Conservation (phyloP, 2,797 vertebrate genomes). For the Manis pentadactyla region DNA sequence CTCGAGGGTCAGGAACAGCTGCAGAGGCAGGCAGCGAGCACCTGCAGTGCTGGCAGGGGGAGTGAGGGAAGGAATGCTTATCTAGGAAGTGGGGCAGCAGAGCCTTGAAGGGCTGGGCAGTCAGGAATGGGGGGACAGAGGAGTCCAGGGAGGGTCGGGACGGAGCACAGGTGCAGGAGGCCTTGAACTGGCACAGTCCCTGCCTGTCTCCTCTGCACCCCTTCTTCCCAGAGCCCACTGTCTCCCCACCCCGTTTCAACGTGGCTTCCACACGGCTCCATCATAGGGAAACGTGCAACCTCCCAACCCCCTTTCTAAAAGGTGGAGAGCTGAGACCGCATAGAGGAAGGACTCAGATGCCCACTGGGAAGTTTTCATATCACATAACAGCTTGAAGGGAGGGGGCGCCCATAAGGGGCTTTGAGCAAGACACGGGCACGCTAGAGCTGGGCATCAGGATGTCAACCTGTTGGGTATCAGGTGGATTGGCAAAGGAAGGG, state of each 20-base stretch:
- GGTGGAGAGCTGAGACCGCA: not conserved
- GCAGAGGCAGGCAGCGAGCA: not conserved
- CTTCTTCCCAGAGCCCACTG: not conserved
- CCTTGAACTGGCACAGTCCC: not conserved
- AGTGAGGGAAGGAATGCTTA: not conserved
- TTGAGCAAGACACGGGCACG: not conserved
- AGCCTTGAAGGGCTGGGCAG: not conserved
- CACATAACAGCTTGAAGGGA: accelerated
- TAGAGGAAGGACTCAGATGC: not conserved
- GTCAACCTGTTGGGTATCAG: no score
- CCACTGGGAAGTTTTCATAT: not conserved
- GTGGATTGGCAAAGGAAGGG: not conserved
- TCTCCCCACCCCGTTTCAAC: not conserved
- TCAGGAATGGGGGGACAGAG: no score
- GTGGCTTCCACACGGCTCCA: not conserved
- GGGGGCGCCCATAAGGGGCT: accelerated
- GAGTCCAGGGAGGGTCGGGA: not conserved
- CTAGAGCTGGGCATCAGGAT: not conserved
- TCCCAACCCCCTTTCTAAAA: not conserved
- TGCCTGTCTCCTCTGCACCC: not conserved
- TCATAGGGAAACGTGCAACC: not conserved
- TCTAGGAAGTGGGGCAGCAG: not conserved
- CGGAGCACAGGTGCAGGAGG: no score
- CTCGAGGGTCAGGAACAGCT: not conserved
- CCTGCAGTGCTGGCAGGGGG: not conserved